Evolutionary conservation across 2,888 invertebrate genomes (phyloP).

Genomic region (Agrochola lychnidis): DNA sequence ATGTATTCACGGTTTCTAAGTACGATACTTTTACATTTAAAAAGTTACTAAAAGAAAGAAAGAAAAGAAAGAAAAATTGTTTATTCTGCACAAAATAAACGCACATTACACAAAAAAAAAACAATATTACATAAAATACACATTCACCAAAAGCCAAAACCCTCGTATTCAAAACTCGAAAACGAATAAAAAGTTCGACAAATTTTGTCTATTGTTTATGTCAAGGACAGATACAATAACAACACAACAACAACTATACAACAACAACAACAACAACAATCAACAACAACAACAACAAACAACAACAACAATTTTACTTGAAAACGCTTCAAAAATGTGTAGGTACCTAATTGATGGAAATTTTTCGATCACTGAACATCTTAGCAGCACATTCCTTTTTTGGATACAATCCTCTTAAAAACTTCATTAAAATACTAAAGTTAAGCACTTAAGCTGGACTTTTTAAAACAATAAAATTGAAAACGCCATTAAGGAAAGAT

Average conservation of each 20-base stretch:
- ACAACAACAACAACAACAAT: too few species aligned
- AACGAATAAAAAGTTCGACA: too few species aligned
- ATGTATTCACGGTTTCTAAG: background rate
- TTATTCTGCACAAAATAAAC: too few species aligned
- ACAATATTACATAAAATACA: too few species aligned
- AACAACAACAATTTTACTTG: background rate
- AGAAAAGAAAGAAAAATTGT: too few species aligned
- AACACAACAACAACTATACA: too few species aligned
- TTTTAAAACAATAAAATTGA: background rate
- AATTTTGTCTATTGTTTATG: too few species aligned
- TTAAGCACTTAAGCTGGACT: background rate
- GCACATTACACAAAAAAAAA: too few species aligned
- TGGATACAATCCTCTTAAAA: background rate
- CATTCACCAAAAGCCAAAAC: too few species aligned
- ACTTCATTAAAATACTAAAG: background rate
- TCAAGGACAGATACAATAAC: too few species aligned
- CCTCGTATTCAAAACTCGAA: too few species aligned
- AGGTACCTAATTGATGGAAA: background rate
- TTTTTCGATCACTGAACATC: background rate
- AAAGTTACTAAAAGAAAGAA: background rate
- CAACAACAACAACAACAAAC: too few species aligned
- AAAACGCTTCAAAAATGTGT: background rate
- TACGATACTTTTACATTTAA: background rate
- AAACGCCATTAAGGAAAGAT: background rate
- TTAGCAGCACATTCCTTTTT: background rate